Conservation (phyloP, 2,113 vertebrate species). For the Pterocles orientalis region DNA sequence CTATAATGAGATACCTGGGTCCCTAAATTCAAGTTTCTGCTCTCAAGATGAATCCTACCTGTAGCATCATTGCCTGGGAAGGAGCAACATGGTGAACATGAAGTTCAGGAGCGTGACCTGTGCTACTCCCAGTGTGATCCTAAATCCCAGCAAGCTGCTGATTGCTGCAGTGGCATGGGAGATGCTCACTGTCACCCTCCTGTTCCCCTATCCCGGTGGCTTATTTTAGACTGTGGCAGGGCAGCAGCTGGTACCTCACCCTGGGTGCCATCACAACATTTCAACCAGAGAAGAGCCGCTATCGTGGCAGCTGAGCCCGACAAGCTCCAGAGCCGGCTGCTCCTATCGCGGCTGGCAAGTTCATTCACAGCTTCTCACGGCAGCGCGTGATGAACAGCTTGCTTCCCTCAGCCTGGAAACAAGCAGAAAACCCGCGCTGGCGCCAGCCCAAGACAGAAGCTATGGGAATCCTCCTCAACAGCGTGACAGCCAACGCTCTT, state of each 20-base stretch:
- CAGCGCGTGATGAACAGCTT: not conserved
- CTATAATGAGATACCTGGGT: not conserved
- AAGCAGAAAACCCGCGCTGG: not conserved
- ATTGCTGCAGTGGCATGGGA: fast-evolving
- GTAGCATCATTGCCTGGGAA: not conserved
- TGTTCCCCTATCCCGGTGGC: fast-evolving
- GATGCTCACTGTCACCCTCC: not conserved
- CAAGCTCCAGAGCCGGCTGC: not conserved
- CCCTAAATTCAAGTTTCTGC: not conserved
- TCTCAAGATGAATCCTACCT: not conserved
- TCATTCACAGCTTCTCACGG: not conserved
- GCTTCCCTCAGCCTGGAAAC: not conserved
- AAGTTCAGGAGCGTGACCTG: not conserved
- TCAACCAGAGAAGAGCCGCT: fast-evolving
- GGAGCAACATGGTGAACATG: not conserved
- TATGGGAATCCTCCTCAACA: slow-evolving; percentile 13
- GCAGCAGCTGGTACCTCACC: fast-evolving
- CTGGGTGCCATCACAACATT: not conserved
- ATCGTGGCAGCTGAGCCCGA: fast-evolving
- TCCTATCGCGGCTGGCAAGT: not conserved
- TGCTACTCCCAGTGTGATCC: not conserved
- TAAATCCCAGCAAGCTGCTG: not conserved
- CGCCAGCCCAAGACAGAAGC: not conserved
- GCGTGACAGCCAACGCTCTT: not conserved
- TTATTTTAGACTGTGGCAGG: not conserved